These are phyloP conservation scores for Gopherus evgoodei DNA, from an alignment of 2,113 vertebrate genomes.

Conservation along the genomic window DNA sequence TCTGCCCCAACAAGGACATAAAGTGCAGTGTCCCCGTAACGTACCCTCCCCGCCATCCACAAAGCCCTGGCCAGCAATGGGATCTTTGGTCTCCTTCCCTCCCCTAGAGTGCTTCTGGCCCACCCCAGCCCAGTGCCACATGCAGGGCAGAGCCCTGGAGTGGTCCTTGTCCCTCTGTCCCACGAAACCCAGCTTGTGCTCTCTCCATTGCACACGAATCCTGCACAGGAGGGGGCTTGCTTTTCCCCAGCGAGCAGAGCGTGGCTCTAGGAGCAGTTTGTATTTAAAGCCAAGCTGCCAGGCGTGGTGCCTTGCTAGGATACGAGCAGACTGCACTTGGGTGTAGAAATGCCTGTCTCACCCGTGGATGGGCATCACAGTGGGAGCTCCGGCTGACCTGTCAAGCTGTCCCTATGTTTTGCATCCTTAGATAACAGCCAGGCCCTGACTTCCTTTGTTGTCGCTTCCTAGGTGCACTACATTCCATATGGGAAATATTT, in stretches of 20 bases:
- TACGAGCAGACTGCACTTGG: fast-evolving
- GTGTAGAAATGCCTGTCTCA: background rate
- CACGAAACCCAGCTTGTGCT: no score
- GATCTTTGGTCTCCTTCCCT: fast-evolving
- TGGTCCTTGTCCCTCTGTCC: no score
- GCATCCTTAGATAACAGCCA: background rate
- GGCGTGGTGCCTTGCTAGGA: no score
- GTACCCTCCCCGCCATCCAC: background rate
- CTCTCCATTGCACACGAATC: background rate
- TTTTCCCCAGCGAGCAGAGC: background rate
- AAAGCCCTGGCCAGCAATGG: background rate
- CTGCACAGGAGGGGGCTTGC: background rate
- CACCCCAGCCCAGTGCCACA: background rate
- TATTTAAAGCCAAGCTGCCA: no score
- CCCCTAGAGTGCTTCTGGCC: background rate
- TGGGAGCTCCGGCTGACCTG: fast-evolving
- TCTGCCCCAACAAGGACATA: no score
- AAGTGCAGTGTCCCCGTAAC: no score
- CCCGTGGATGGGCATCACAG: background rate
- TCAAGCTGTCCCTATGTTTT: background rate
- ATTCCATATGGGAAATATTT: background rate
- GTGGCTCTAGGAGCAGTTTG: no score
- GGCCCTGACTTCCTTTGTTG: background rate
- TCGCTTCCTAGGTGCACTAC: background rate
- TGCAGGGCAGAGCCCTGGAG: background rate